Evolutionary conservation across 1,140 invertebrate genomes (phyloP).

Genomic region (Spodoptera frugiperda): DNA sequence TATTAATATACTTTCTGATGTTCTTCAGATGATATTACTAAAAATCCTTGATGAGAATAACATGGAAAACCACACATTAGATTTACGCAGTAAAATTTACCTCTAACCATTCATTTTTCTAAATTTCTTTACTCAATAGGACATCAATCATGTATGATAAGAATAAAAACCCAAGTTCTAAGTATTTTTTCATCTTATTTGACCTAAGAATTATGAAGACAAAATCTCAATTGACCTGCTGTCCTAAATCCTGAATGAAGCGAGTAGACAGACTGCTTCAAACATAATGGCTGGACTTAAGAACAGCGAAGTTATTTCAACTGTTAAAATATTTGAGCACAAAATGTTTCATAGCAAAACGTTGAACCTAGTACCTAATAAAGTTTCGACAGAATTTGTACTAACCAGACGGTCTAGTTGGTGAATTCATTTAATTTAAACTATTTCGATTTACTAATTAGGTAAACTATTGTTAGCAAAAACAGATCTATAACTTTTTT

Average conservation of each 20-base stretch:
- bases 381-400: slow-evolving; percentile 28
- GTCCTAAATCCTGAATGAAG: slow-evolving; percentile 11
- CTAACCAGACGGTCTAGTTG: slow-evolving; percentile 19
- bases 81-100: no score
- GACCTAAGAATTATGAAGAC: not conserved
- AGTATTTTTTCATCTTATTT: not conserved
- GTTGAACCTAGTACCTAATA: slow-evolving; percentile 22
- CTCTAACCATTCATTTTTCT: no score
- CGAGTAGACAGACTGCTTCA: slow-evolving; percentile 5
- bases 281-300: slow-evolving; percentile 23
- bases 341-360: slow-evolving; percentile 2
- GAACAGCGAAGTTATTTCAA: slow-evolving; percentile 18
- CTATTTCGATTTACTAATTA: not conserved
- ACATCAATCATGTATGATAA: no score
- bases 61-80: no score
- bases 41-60: no score
- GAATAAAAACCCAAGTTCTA: no score
- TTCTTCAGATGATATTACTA: no score
- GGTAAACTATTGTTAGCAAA: not conserved
- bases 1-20: no score
- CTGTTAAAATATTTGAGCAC: slow-evolving; percentile 33
- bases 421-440: slow-evolving; percentile 34
- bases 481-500: no score
- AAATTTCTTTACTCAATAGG: no score
- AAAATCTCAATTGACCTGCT: slow-evolving; percentile 8